Evolutionary conservation across 2,797 vertebrate genomes (phyloP).

Genomic region (Rhinophrynus dorsalis): DNA sequence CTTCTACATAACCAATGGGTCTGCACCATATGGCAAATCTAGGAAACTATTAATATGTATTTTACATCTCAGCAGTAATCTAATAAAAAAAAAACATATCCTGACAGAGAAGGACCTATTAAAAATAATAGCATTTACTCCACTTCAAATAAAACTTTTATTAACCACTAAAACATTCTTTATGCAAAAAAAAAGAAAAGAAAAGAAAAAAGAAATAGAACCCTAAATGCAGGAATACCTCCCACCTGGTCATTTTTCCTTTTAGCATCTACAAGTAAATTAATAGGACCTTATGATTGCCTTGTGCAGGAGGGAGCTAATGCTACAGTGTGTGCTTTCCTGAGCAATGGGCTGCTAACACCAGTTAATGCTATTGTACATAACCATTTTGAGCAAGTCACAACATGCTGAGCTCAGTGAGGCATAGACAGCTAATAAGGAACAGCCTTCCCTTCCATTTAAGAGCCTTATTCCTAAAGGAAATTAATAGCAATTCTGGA

Average conservation of each 20-base stretch:
- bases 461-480: too few relatives aligned
- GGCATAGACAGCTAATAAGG: slow-evolving; percentile 14
- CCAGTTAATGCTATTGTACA: slow-evolving; percentile 11
- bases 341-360: background rate
- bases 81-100: too few relatives aligned
- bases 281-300: background rate
- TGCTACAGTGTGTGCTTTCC: slow-evolving; percentile 7
- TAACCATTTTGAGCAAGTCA: slow-evolving; percentile 8
- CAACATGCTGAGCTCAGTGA: background rate
- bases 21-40: too few relatives aligned
- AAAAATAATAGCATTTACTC: slow-evolving; percentile 13
- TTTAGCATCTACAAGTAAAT: slow-evolving; percentile 1
- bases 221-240: slow-evolving; percentile 1
- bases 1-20: too few relatives aligned
- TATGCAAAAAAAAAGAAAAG: too few relatives aligned
- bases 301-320: background rate
- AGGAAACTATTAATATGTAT: too few relatives aligned
- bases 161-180: slow-evolving; percentile 5
- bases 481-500: too few relatives aligned
- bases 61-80: too few relatives aligned
- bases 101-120: background rate
- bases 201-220: background rate
- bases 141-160: slow-evolving; percentile 10
- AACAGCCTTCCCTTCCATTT: background rate
- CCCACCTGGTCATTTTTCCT: background rate